Conservation (phyloP, 2,888 invertebrate species). For the Eustalomyia histrio region DNA sequence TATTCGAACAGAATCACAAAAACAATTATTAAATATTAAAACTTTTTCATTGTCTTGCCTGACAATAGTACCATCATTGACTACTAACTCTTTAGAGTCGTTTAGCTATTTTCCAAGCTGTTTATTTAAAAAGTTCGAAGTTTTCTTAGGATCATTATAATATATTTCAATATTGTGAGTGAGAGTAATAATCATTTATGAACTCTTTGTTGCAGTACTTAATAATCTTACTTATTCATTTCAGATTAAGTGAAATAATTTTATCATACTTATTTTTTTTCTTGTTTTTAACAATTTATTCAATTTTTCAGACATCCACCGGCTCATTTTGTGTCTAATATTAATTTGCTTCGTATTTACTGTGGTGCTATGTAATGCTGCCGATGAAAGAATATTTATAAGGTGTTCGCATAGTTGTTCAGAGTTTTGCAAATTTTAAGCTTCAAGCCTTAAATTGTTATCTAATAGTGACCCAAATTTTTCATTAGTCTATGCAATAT, state of each 20-base stretch:
- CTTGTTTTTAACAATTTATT: constrained; percentile 11
- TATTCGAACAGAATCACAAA: background rate
- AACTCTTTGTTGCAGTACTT: constrained; percentile 5
- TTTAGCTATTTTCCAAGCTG: background rate
- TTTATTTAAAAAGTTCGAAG: background rate
- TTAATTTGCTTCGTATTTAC: background rate
- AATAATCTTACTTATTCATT: too few relatives aligned
- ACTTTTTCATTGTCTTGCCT: background rate
- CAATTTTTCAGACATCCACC: background rate
- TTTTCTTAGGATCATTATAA: background rate
- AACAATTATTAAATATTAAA: background rate
- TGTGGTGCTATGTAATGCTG: background rate
- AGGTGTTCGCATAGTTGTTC: background rate
- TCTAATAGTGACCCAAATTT: too few relatives aligned
- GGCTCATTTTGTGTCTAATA: background rate
- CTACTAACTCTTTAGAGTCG: too few relatives aligned
- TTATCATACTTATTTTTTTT: constrained; percentile 1
- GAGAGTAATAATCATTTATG: constrained; percentile 9
- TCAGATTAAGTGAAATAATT: too few relatives aligned
- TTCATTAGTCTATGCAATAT: too few relatives aligned
- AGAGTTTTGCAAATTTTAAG: background rate
- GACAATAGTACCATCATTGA: background rate
- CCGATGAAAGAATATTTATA: background rate
- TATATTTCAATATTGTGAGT: background rate
- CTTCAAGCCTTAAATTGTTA: too few relatives aligned